Evolutionary conservation across 2,113 vertebrate species (phyloP), one percentile per base, ranked within the genome.

Genomic region (Scomber scombrus): DNA sequence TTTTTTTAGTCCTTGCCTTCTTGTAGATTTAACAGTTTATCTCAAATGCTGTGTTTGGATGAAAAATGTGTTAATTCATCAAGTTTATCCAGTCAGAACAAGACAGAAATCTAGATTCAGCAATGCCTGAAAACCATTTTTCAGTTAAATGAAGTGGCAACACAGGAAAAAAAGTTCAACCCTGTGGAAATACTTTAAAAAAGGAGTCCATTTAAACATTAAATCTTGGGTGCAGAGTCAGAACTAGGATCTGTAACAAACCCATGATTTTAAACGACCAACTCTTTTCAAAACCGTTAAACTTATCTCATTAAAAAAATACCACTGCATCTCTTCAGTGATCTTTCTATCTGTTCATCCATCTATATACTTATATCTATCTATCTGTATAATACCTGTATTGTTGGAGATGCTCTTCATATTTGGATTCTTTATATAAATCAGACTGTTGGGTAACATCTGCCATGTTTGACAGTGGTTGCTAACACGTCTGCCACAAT

Each of bases 121-220:
- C 71, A 26, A 71, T 11, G 80, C 29, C 57, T 60, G 46, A 72
- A 63, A 85, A 50, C 62, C 60, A 88, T 80, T 82, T 86, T 68
- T 82, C 86, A 88, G 81, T 82, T 78, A 82, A 88, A 88, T 88
- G 71, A 82, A 74, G 71, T 86, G 83, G 80, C 40, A 81, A 78
- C 62, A 54, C 50, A 62, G 2, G 31, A 40, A 40, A 40, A 40
- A 67, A 47, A n/a, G 58, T 15, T 21, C 58, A 67, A 64, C 66
- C 69, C 68, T 61, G 68, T 58, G 55, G 80, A 68, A 71, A 86
- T 77, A 47, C 23, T 34, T 0, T 40, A 0, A 61, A 66, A 52
- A 79, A 68, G 1, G 19, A 50, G 8, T 73, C 31, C 0, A 69
- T 80, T 77, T 57, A 67, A 66, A 80, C 71, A 61, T 31, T 11